phyloP scores from a whole-genome alignment of 1,140 invertebrate genomes.

The Pseudobourletiella spinata region DNA sequence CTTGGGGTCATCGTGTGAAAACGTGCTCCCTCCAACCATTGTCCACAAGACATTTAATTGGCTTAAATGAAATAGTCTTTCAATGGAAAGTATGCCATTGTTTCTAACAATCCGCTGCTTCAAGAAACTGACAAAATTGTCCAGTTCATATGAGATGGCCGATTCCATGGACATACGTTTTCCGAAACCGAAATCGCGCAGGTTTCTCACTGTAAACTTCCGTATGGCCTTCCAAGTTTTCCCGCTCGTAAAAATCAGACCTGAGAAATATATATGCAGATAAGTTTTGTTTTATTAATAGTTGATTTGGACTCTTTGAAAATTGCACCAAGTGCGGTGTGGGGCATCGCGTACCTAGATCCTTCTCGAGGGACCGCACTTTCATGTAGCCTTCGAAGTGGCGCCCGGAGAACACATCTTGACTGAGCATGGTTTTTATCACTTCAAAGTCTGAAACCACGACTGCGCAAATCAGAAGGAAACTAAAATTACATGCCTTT shows the following conservation, averaged over 20 bases:
- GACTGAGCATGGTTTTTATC: background rate
- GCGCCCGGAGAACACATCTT: background rate
- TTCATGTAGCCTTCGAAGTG: constrained; percentile 4
- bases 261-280: too few species aligned
- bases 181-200: constrained; percentile 18
- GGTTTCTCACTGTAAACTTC: constrained; percentile 4
- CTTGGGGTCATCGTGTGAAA: constrained; percentile 6
- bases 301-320: too few species aligned
- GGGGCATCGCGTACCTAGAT: too few species aligned
- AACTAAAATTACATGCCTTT: too few species aligned
- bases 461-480: too few species aligned
- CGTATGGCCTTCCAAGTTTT: constrained; percentile 3
- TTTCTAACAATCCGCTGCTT: background rate
- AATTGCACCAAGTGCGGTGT: too few species aligned
- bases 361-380: background rate
- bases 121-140: background rate
- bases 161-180: constrained; percentile 6
- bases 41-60: constrained; percentile 9
- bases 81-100: background rate
- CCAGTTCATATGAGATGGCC: background rate
- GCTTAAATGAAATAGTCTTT: constrained; percentile 7
- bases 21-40: background rate
- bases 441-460: constrained; percentile 3
- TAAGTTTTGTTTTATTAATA: too few species aligned
- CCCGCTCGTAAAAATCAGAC: constrained; percentile 8